Conservation (phyloP, 2,113 vertebrate species). For the Peromyscus maniculatus region DNA sequence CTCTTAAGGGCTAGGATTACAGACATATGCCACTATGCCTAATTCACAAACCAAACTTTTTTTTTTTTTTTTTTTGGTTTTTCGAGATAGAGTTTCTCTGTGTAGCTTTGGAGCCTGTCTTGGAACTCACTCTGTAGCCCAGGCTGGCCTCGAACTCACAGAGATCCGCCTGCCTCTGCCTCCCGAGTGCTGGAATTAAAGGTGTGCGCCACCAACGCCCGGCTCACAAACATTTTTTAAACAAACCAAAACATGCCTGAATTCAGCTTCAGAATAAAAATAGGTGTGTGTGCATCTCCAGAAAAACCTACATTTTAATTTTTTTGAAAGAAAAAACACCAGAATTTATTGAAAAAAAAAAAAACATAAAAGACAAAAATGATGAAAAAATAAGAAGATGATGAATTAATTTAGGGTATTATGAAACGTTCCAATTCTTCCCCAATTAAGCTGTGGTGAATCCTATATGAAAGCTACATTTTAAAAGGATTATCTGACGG, state of each 20-base stretch:
- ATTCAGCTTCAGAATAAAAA: constrained; percentile 37
- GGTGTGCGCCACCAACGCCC: too few relatives aligned
- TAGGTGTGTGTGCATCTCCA: background rate
- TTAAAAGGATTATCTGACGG: background rate
- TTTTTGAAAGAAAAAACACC: background rate
- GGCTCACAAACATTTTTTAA: constrained; percentile 11
- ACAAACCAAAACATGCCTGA: background rate
- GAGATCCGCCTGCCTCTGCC: too few relatives aligned
- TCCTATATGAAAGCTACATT: background rate
- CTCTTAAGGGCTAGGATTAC: too few relatives aligned
- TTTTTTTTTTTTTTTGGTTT: too few relatives aligned
- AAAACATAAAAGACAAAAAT: background rate
- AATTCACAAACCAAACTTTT: too few relatives aligned
- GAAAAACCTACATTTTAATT: background rate
- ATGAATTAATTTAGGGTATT: background rate
- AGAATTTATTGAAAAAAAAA: background rate
- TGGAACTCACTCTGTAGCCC: too few relatives aligned
- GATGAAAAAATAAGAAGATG: background rate
- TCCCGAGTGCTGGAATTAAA: too few relatives aligned
- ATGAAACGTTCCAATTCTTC: background rate
- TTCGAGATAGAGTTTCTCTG: too few relatives aligned
- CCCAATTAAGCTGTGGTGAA: background rate
- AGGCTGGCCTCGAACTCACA: too few relatives aligned
- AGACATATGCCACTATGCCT: too few relatives aligned
- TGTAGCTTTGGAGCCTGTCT: too few relatives aligned